A percentile compares a stretch with the other conserved stretches of the same genome.
These are phyloP conservation scores for Drosophila nasuta DNA, from an alignment of 1,140 invertebrate species.

Conservation along the genomic window DNA sequence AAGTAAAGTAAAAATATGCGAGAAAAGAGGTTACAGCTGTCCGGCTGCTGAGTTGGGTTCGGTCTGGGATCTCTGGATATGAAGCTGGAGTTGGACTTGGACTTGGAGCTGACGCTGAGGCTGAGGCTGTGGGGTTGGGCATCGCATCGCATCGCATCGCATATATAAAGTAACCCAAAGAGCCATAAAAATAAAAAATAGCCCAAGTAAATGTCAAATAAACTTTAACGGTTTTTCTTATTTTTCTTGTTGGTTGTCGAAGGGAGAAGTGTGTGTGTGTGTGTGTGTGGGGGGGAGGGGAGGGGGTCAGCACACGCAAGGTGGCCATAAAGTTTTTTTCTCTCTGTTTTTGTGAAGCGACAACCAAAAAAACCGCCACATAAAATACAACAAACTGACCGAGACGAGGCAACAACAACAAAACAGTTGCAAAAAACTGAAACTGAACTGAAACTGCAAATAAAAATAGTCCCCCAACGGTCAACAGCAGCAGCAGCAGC, in stretches of 20 bases:
- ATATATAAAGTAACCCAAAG: constrained; percentile 60
- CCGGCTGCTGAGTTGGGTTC: constrained; percentile 13
- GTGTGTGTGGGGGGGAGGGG: no score
- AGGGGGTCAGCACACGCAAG: constrained; percentile 39
- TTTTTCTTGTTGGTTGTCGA: constrained; percentile 31
- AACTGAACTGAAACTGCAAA: constrained; percentile 74
- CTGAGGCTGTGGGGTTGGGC: background rate
- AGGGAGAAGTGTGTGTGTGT: background rate
- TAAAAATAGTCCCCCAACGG: constrained; percentile 64
- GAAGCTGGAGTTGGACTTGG: background rate
- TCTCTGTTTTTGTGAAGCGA: constrained; percentile 35
- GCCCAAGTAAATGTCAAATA: constrained; percentile 84
- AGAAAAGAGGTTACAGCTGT: constrained; percentile 27
- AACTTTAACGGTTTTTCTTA: constrained; percentile 80
- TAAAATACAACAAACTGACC: constrained; percentile 70
- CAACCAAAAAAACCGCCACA: constrained; percentile 58
- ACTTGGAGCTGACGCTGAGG: background rate
- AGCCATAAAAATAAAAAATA: constrained; percentile 84
- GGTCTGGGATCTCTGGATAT: background rate
- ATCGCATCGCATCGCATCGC: no score
- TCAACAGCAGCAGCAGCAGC: constrained; percentile 25
- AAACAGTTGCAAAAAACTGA: constrained; percentile 65
- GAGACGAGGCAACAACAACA: constrained; percentile 51
- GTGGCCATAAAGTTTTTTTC: constrained; percentile 55
- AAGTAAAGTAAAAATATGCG: constrained; percentile 24